Base-by-base conservation (phyloP, 2,113 vertebrate genomes). In the Procavia capensis region DNA sequence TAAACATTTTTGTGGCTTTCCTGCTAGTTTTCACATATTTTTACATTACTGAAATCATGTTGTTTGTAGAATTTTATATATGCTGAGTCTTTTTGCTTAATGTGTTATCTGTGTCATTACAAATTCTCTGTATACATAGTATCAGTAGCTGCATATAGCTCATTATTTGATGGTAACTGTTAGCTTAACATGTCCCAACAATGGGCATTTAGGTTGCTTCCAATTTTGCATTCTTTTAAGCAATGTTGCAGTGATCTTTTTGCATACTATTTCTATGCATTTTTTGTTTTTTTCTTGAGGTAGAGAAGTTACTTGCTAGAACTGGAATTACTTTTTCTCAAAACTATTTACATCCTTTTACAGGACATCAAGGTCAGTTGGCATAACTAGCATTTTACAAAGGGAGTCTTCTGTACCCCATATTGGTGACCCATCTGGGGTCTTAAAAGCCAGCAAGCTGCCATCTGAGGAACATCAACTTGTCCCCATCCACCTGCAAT, bases 11-110 rank as follows among this genome's bases (percentile, higher is more conserved):
- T 75, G 14, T 39, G 10, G 72, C 75, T 75, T 45, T 70, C 27
- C 61, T 70, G 59, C 45, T 63, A 70, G 41, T 85, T 90, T 92
- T 94, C 36, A 50, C 34, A 66, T 2, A 19, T 54, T 89, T 64
- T 90, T 88, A 78, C 7, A 16, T 54, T 89, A 9, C 70, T 63
- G 34, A 93, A 93, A 75, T 94, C 16, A 59, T 72, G 6, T 13
- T 81, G 16, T 80, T 89, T 57, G 31, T 54, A 80, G 39, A 86
- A 88, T 72, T 87, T 80, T 75, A 74, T 87, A 74, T 87, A 63
- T n/a, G 66, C 29, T 84, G 29, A 24, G 63, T n/a, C 57, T 89
- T 39, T 54, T 84, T 89, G 36, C 68, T 91, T 79, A 41, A 31
- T 54, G 87, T 79, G n/a, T 27, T 43, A 88, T 29, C 36, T n/a